Base-by-base conservation (phyloP, 2,888 invertebrate species). In the Suillia variegata region DNA sequence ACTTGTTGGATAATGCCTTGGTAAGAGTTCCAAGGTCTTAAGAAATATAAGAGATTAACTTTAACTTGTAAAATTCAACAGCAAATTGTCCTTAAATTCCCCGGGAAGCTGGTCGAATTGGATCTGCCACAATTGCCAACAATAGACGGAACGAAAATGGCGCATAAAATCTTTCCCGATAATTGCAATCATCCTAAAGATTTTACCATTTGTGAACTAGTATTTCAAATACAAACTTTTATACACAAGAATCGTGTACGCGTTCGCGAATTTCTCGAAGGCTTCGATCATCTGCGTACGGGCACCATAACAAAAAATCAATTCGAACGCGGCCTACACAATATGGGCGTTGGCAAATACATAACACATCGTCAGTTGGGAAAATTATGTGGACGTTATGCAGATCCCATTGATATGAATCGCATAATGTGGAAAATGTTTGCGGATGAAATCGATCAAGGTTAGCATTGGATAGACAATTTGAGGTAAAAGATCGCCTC, bases 391-490 rank as follows among this genome's bases (percentile, higher is more conserved):
- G 82, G 84, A 13, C 87, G 89, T 73, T 93, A 92, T 80, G 78
- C 85, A 61, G 90, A 92, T 83, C 89, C 89, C n/a, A 85, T 88
- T 68, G 91, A 92, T 78, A 80, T 81, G 0, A 84, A 85, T 56
- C 85, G 88, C 55, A 84, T 91, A 47, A 88, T 89, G 77, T 93
- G 92, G 92, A 85, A 86, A 59, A 87, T 88, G 20, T 93, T 93
- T 76, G 89, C 89, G 71, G 89, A 90, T 70, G 92, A 92, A 77
- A 87, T 92, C 66, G 89, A 93, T 73, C 87, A 88, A 74, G 91
- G 89, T 89, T 70, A 12, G 21, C n/a, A n/a, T n/a, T 54, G 21
- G 17, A 4, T 12, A 31, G 2, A 10, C n/a, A n/a, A n/a, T 26
- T 33, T 33, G 20, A 5, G 5, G n/a, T 12, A n/a, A 1, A 33